These are phyloP conservation scores for Chionoecetes opilio DNA, from an alignment of 1,140 invertebrate species.

Conservation along the genomic window DNA sequence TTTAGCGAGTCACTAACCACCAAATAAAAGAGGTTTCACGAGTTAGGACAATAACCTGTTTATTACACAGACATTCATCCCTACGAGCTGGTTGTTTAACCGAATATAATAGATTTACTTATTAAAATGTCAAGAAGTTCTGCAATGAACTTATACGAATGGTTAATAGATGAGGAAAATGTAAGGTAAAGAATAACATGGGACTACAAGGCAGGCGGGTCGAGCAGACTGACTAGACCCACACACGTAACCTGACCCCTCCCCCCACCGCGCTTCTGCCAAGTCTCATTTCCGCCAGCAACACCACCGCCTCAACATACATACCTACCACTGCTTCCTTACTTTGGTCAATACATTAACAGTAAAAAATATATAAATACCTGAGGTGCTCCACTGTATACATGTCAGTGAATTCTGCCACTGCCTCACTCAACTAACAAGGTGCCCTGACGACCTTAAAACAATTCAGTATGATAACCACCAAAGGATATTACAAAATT, in stretches of 20 bases:
- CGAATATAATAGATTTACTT: not conserved
- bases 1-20: no score
- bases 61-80: not conserved
- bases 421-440: no score
- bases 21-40: no score
- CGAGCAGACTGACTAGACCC: slow-evolving; percentile 48
- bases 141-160: no score
- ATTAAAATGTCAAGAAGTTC: no score
- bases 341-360: not conserved
- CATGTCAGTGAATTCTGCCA: no score
- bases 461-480: no score
- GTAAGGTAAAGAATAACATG: slow-evolving; percentile 11
- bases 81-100: not conserved
- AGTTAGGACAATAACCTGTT: no score
- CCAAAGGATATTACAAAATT: no score
- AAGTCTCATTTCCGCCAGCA: slow-evolving; percentile 66
- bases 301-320: not conserved
- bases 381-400: no score
- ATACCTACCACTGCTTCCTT: slow-evolving; percentile 22
- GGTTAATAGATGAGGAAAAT: not conserved
- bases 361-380: no score
- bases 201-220: slow-evolving; percentile 37
- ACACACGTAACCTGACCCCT: slow-evolving; percentile 53
- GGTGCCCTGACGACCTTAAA: no score
- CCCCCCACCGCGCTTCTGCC: slow-evolving; percentile 45